Evolutionary conservation across 2,888 invertebrate genomes (phyloP).

Genomic region (Brenthis daphne): DNA sequence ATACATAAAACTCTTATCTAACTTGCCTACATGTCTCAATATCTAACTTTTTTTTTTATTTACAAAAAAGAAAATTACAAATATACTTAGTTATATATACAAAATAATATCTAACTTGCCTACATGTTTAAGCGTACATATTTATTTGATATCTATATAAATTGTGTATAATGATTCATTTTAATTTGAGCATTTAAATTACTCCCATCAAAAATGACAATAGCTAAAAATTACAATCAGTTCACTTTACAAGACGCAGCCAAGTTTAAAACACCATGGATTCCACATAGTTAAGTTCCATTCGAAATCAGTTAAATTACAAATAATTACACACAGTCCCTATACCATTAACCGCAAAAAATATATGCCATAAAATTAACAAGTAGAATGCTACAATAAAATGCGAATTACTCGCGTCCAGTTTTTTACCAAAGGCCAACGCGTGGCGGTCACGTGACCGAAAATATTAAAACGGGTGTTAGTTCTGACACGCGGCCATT

Average conservation of each 20-base stretch:
- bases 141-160: not conserved
- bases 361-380: constrained; percentile 67
- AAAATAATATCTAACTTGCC: no score
- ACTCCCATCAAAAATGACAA: not conserved
- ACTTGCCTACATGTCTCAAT: no score
- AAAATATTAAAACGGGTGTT: constrained; percentile 82
- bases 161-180: not conserved
- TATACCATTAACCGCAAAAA: constrained; percentile 68
- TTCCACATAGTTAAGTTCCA: constrained; percentile 41
- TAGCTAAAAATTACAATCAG: constrained; percentile 14
- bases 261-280: constrained; percentile 18
- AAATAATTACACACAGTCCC: constrained; percentile 62
- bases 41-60: no score
- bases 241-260: constrained; percentile 9
- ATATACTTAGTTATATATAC: no score
- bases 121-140: not conserved
- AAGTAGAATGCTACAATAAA: constrained; percentile 77
- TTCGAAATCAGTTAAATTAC: constrained; percentile 63
- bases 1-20: no score
- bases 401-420: constrained; percentile 74
- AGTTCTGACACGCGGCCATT: constrained; percentile 80
- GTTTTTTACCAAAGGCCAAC: constrained; percentile 78
- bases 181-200: not conserved
- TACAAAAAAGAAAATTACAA: no score
- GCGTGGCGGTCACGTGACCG: constrained; percentile 71